Evolutionary conservation across 2,113 vertebrate species (phyloP).

Genomic region (Jacana jacana): DNA sequence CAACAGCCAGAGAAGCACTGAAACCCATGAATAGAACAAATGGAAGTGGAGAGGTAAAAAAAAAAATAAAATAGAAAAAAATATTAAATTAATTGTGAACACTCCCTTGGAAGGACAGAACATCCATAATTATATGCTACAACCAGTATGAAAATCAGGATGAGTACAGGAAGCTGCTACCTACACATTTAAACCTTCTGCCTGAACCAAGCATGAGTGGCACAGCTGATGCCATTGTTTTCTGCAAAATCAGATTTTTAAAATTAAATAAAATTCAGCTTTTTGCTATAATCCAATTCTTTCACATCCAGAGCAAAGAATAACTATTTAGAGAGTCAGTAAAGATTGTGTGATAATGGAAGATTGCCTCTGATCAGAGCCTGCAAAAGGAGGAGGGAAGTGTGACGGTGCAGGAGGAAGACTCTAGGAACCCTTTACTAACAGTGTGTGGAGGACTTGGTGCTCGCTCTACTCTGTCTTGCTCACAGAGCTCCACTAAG

Average conservation of each 20-base stretch:
- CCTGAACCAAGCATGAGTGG: neutral
- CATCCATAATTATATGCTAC: neutral
- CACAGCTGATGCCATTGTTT: neutral
- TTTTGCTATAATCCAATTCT: neutral
- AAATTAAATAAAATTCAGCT: neutral
- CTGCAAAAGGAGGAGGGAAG: neutral
- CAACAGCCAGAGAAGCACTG: neutral
- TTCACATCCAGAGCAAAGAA: neutral
- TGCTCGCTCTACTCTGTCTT: neutral
- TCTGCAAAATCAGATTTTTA: neutral
- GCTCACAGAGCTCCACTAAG: neutral
- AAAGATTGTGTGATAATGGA: neutral
- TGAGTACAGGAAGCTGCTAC: neutral
- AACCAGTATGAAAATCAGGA: neutral
- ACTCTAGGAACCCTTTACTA: neutral
- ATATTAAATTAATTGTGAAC: neutral
- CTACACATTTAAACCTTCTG: neutral
- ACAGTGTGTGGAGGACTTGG: neutral
- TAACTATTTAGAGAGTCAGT: neutral
- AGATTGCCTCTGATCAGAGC: neutral
- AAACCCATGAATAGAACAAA: neutral
- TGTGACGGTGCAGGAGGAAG: neutral
- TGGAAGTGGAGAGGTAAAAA: rapidly evolving
- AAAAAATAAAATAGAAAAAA: neutral
- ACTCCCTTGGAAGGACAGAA: neutral